A percentile compares a stretch with the other conserved stretches of the same genome.
phyloP scores from a whole-genome alignment of 1,140 invertebrate species.

The Triops cancriformis region DNA sequence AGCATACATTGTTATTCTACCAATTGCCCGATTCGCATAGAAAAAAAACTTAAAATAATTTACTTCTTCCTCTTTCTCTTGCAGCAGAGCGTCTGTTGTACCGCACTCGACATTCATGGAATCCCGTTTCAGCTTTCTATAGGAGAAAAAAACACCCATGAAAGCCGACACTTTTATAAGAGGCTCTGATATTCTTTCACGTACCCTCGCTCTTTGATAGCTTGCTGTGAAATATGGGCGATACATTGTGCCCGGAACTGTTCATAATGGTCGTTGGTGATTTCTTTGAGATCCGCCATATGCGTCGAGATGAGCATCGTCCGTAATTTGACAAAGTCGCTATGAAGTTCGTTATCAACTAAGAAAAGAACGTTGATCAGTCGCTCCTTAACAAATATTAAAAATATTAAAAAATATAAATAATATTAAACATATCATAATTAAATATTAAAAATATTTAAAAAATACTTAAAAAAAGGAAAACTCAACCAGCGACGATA shows the following conservation, averaged over 20 bases:
- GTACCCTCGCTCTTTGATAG: conserved; percentile 67
- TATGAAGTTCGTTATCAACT: conserved; percentile 94
- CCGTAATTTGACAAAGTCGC: conserved; percentile 91
- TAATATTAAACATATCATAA: too few species aligned
- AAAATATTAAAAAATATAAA: too few species aligned
- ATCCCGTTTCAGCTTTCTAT: conserved; percentile 26
- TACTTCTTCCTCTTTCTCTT: conserved; percentile 46
- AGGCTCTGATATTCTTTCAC: conserved; percentile 20
- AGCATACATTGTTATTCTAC: background rate
- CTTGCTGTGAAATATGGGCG: conserved; percentile 79
- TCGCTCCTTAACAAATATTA: background rate
- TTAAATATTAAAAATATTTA: too few species aligned
- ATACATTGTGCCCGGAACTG: conserved; percentile 87
- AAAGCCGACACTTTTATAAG: background rate
- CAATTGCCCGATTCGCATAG: too few species aligned
- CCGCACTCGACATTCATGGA: conserved; percentile 15
- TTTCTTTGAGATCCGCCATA: conserved; percentile 91
- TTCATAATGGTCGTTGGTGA: conserved; percentile 91
- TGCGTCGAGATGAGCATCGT: conserved; percentile 94
- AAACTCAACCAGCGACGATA: background rate
- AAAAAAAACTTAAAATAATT: background rate
- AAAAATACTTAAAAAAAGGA: background rate
- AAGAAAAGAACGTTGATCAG: background rate
- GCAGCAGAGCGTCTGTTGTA: conserved; percentile 39
- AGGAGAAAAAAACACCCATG: background rate